phyloP scores from a whole-genome alignment of 2,797 vertebrate genomes.

The Hylomyscus alleni region DNA sequence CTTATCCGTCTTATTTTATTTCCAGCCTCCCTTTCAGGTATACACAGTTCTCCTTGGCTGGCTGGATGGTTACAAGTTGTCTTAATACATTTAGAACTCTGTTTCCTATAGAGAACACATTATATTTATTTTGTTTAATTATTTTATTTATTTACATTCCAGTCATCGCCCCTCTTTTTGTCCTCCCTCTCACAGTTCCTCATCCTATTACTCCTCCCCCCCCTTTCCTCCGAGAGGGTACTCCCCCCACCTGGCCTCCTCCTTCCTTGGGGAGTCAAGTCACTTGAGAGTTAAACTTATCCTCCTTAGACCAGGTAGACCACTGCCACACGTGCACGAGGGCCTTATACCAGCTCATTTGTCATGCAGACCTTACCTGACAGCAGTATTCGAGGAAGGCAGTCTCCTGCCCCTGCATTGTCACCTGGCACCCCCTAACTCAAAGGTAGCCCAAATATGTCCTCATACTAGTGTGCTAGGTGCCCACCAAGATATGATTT shows the following conservation, averaged over 20 bases:
- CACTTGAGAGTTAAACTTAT: no score
- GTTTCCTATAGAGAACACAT: background rate
- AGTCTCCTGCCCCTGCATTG: no score
- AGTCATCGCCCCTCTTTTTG: accelerated
- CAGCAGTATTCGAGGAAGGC: no score
- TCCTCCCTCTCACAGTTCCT: background rate
- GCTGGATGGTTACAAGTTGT: background rate
- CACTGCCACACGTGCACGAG: background rate
- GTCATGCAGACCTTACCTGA: no score
- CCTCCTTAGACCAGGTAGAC: background rate
- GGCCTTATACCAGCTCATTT: background rate
- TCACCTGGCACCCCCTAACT: no score
- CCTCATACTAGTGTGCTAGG: no score
- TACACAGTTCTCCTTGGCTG: no score
- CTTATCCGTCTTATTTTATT: no score
- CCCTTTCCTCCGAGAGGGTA: background rate
- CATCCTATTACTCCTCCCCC: background rate
- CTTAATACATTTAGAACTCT: background rate
- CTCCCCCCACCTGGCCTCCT: background rate
- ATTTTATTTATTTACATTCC: background rate
- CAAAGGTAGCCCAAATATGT: no score
- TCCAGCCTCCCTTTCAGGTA: no score
- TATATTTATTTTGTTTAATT: background rate
- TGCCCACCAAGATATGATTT: no score
- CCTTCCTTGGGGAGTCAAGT: background rate